A percentile compares a stretch with the other conserved stretches of the same genome.
These are phyloP conservation scores for Lophotriccus pileatus DNA, from an alignment of 2,797 vertebrate species.

Conservation along the genomic window DNA sequence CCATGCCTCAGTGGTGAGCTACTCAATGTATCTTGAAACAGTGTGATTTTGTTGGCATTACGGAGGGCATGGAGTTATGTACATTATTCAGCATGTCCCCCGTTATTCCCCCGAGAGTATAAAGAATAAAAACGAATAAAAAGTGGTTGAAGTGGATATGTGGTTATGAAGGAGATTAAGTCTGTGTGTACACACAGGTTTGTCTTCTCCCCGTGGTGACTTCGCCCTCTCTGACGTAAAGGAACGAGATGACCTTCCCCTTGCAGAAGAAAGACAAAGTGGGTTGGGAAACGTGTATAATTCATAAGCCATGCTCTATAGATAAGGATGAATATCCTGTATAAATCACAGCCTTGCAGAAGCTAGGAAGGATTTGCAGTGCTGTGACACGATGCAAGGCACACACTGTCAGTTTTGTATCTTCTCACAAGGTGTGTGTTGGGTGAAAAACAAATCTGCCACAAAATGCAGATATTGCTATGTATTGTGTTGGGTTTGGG, in stretches of 20 bases:
- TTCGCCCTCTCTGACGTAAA: not conserved
- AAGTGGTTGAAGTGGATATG: not conserved
- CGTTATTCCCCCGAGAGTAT: not conserved
- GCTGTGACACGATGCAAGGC: not conserved
- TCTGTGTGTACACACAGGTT: not conserved
- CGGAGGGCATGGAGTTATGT: not conserved
- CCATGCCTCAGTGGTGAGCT: not conserved
- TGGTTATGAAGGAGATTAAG: conserved; percentile 8
- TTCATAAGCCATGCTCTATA: not conserved
- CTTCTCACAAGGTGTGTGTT: not conserved
- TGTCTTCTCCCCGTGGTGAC: not conserved
- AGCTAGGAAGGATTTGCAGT: not conserved
- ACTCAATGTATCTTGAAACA: not conserved
- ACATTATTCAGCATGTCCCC: not conserved
- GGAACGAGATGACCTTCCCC: conserved; percentile 27
- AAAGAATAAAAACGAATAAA: conserved; percentile 34
- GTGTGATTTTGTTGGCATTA: not conserved
- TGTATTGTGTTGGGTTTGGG: not conserved
- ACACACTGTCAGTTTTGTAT: not conserved
- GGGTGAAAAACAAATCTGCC: not conserved
- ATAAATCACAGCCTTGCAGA: not conserved
- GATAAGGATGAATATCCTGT: not conserved
- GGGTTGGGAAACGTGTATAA: not conserved
- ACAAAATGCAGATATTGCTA: not conserved
- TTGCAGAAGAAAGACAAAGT: not conserved